phyloP scores from a whole-genome alignment of 2,888 invertebrate species.

The Agrilus biguttatus region DNA sequence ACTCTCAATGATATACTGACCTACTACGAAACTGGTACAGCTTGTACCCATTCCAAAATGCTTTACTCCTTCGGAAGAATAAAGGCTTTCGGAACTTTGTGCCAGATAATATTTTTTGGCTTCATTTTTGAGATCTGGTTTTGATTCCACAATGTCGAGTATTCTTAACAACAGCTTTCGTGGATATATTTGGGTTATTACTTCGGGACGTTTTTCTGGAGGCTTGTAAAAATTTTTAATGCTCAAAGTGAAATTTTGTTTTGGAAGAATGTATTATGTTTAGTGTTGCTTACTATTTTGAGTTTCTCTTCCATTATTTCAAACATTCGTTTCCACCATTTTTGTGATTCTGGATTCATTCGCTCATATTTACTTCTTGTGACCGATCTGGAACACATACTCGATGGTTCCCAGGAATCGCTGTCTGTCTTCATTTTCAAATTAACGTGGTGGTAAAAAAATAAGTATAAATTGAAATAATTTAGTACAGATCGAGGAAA shows the following conservation, averaged over 20 bases:
- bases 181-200: constrained; percentile 5
- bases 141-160: neutral
- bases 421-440: too few species aligned
- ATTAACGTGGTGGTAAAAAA: too few species aligned
- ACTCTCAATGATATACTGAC: too few species aligned
- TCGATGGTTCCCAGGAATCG: neutral
- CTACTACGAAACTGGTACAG: too few species aligned
- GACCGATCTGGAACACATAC: constrained; percentile 11
- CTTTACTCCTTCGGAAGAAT: neutral
- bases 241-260: constrained; percentile 1
- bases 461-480: too few species aligned
- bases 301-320: constrained; percentile 20
- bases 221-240: constrained; percentile 2
- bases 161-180: constrained; percentile 3
- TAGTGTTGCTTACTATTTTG: constrained; percentile 13
- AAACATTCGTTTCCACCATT: constrained; percentile 24
- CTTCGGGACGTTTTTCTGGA: constrained; percentile 4
- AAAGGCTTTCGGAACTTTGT: too few species aligned
- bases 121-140: neutral
- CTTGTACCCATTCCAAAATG: neutral
- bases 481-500: too few species aligned
- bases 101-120: neutral
- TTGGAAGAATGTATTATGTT: neutral
- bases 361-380: constrained; percentile 14
- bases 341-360: constrained; percentile 13